These are phyloP conservation scores for Cetoscarus ocellatus DNA, from an alignment of 2,797 vertebrate genomes.

Conservation along the genomic window DNA sequence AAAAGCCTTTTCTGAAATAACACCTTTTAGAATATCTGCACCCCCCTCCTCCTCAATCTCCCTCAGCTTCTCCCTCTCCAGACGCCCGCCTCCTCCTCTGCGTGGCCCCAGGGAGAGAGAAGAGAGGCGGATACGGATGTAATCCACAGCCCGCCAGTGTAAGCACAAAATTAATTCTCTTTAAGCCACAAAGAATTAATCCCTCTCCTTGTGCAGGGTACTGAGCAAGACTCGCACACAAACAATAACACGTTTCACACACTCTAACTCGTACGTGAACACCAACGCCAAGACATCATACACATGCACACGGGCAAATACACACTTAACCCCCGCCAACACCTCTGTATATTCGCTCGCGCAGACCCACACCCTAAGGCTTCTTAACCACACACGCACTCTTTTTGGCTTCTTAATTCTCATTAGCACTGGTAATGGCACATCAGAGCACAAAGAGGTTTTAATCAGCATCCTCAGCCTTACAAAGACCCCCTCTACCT, in stretches of 20 bases:
- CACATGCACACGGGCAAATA: constrained; percentile 52
- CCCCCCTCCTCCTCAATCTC: constrained; percentile 25
- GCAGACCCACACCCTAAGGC: constrained; percentile 71
- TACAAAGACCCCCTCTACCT: constrained; percentile 64
- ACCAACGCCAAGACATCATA: constrained; percentile 45
- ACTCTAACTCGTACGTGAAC: constrained; percentile 34
- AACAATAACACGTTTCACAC: constrained; percentile 54
- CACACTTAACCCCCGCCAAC: constrained; percentile 44
- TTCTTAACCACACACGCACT: constrained; percentile 58
- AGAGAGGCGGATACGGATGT: constrained; percentile 83
- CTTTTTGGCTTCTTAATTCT: constrained; percentile 84
- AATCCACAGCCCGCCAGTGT: constrained; percentile 86
- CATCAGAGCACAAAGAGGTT: constrained; percentile 84
- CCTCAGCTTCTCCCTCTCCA: constrained; percentile 71
- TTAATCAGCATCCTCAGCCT: constrained; percentile 80
- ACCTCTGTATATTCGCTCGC: constrained; percentile 52
- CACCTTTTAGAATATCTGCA: constrained; percentile 65
- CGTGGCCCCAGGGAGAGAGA: constrained; percentile 72
- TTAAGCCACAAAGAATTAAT: constrained; percentile 89
- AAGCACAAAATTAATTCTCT: constrained; percentile 89
- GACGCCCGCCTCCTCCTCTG: constrained; percentile 69
- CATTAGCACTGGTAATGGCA: constrained; percentile 87
- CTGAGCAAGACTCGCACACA: constrained; percentile 68
- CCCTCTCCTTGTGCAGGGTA: constrained; percentile 81
- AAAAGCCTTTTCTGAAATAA: constrained; percentile 75